These are phyloP conservation scores for Meiosimyza decipiens DNA, from an alignment of 2,888 invertebrate species.

Conservation along the genomic window DNA sequence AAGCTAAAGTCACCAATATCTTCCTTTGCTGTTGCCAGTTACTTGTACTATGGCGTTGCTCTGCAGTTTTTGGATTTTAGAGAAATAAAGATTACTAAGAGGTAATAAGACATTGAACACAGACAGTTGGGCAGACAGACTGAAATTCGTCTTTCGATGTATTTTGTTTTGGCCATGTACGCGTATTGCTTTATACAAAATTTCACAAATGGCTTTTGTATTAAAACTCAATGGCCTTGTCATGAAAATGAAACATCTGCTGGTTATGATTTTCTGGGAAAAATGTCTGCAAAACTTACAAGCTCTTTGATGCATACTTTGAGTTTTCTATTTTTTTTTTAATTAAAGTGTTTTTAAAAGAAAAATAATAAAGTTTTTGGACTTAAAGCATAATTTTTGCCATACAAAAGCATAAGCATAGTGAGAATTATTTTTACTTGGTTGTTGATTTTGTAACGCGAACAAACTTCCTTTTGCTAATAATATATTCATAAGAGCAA, in stretches of 20 bases:
- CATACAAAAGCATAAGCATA: no score
- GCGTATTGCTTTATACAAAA: no score
- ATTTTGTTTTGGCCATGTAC: no score
- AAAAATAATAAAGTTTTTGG: neutral
- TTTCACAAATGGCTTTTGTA: neutral
- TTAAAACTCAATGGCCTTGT: neutral
- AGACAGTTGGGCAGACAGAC: neutral
- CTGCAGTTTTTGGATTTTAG: neutral
- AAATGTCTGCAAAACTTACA: neutral
- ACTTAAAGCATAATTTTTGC: neutral
- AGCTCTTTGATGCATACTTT: neutral
- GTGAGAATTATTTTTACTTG: no score
- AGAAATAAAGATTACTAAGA: conserved; percentile 6
- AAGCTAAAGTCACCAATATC: no score
- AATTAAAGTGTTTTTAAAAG: neutral
- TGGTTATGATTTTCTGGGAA: neutral
- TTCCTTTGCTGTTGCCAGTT: neutral
- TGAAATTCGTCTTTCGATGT: neutral
- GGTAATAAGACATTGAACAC: conserved; percentile 6
- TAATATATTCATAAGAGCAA: no score
- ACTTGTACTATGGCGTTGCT: neutral
- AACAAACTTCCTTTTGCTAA: no score
- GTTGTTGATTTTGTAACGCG: no score
- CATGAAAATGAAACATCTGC: neutral
- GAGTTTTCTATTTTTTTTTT: neutral